These are phyloP conservation scores for Drosophila formosana DNA, from an alignment of 2,888 invertebrate species.

Conservation along the genomic window DNA sequence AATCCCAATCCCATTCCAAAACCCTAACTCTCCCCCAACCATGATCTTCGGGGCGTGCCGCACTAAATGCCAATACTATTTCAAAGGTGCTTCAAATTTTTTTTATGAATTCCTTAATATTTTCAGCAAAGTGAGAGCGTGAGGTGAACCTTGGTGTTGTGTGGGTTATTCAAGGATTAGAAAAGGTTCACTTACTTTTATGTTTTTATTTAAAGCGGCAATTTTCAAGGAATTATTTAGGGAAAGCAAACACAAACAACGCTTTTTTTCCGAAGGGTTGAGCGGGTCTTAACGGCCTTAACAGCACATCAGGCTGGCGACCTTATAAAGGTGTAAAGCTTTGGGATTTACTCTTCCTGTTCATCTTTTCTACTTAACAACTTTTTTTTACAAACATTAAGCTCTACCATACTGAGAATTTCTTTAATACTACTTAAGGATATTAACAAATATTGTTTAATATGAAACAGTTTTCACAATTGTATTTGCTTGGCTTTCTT, in stretches of 20 bases:
- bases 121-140: constrained; percentile 3
- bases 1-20: neutral
- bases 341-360: neutral
- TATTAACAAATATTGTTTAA: neutral
- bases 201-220: constrained; percentile 17
- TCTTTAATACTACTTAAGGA: neutral
- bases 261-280: neutral
- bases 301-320: neutral
- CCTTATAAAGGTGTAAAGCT: neutral
- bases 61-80: constrained; percentile 57
- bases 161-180: constrained; percentile 5
- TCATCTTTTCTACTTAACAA: neutral
- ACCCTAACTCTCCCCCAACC: neutral
- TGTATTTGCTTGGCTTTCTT: no score
- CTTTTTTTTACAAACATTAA: neutral
- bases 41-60: neutral
- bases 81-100: constrained; percentile 40
- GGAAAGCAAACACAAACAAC: constrained; percentile 2
- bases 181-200: constrained; percentile 21
- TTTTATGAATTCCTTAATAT: constrained; percentile 40
- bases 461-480: neutral
- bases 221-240: neutral
- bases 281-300: constrained; percentile 1
- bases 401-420: neutral
- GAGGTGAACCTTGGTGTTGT: neutral